Percentiles rank a stretch among this genome's conserved stretches.
Evolutionary conservation across 2,888 invertebrate species (phyloP).

Genomic region (Apotomis betuletana): DNA sequence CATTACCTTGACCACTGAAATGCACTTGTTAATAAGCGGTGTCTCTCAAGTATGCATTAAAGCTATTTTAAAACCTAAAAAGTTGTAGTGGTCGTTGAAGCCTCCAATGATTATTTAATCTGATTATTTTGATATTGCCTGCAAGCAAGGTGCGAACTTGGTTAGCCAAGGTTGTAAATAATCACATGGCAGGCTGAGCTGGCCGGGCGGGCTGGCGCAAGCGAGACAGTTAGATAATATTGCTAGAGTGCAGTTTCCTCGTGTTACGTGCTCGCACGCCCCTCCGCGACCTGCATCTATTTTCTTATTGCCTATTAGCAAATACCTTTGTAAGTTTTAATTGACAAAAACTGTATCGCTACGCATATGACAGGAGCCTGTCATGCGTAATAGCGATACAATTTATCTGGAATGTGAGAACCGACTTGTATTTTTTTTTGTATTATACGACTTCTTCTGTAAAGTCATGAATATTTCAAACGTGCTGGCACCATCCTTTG

Average conservation of each 20-base stretch:
- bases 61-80: neutral
- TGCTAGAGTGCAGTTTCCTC: constrained; percentile 66
- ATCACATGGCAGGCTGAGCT: too few relatives aligned
- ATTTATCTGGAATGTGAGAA: constrained; percentile 27
- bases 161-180: too few relatives aligned
- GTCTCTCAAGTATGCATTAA: neutral
- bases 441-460: neutral
- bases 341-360: constrained; percentile 45
- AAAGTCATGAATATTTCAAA: neutral
- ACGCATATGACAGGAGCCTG: neutral
- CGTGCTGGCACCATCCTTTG: neutral
- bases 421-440: neutral
- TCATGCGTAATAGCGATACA: too few relatives aligned
- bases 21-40: neutral
- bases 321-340: constrained; percentile 50
- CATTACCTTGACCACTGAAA: too few relatives aligned
- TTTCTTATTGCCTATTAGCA: constrained; percentile 55
- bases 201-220: constrained; percentile 20
- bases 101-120: neutral
- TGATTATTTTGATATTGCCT: too few relatives aligned
- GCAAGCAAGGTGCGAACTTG: too few relatives aligned
- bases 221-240: constrained; percentile 66
- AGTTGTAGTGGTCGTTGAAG: too few relatives aligned
- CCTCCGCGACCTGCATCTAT: constrained; percentile 50
- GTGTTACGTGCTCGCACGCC: constrained; percentile 64